A percentile compares a stretch with the other conserved stretches of the same genome.
Conservation (phyloP, 2,797 vertebrate species). For the Falco peregrinus region DNA sequence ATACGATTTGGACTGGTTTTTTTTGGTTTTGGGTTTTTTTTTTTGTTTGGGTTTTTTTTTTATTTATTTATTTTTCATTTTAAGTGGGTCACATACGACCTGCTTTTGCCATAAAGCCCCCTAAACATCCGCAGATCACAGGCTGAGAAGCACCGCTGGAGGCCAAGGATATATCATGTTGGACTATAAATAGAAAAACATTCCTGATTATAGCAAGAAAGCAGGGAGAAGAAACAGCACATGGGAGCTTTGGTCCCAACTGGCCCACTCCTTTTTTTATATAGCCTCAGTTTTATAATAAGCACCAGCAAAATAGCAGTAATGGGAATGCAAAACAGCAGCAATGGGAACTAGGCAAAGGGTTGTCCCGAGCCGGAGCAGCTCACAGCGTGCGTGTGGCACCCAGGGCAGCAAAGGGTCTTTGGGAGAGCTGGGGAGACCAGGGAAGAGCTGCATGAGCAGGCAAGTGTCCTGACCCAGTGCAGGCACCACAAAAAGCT, state of each 20-base stretch:
- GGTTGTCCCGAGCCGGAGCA: background rate
- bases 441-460: background rate
- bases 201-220: background rate
- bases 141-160: background rate
- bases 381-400: accelerated
- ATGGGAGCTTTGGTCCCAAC: background rate
- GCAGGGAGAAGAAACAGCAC: background rate
- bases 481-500: background rate
- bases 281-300: background rate
- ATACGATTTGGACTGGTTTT: background rate
- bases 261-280: background rate
- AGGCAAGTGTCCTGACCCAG: background rate
- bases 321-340: background rate
- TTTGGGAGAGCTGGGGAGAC: background rate
- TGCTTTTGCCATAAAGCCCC: background rate
- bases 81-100: background rate
- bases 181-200: background rate
- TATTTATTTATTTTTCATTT: background rate
- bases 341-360: background rate
- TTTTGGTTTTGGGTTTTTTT: background rate
- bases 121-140: background rate
- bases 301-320: background rate
- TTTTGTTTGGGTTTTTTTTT: background rate
- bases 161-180: background rate
- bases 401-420: background rate